Conservation (phyloP, 2,113 vertebrate genomes). For the Datnioides undecimradiatus region DNA sequence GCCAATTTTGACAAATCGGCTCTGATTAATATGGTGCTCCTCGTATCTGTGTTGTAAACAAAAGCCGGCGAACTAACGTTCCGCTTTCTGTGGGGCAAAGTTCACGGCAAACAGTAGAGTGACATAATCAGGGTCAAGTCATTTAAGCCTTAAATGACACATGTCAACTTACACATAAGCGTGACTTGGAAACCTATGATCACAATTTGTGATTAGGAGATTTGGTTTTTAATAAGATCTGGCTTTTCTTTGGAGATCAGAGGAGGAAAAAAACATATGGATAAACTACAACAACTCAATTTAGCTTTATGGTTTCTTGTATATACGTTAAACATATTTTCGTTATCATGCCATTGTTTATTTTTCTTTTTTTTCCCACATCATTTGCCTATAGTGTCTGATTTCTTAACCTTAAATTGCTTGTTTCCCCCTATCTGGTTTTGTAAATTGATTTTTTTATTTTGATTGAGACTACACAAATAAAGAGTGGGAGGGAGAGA, state of each 20-base stretch:
- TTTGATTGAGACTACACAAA: background rate
- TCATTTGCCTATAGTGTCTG: background rate
- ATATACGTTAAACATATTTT: background rate
- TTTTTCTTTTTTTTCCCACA: background rate
- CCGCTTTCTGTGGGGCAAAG: slow-evolving; percentile 78
- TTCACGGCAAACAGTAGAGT: slow-evolving; percentile 35
- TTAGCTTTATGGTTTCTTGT: background rate
- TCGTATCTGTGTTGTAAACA: slow-evolving; percentile 37
- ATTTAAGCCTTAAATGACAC: background rate
- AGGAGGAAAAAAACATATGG: background rate
- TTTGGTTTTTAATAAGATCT: background rate
- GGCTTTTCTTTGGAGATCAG: background rate
- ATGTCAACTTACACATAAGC: background rate
- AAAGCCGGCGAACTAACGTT: slow-evolving; percentile 52
- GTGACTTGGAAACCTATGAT: background rate
- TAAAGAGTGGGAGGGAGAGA: background rate
- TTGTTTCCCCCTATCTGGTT: background rate
- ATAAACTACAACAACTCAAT: background rate
- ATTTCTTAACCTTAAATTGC: background rate
- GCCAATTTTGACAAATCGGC: slow-evolving; percentile 2
- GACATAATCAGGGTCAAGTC: background rate
- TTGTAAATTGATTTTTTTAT: background rate
- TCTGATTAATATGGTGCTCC: slow-evolving; percentile 3
- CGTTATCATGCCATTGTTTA: background rate
- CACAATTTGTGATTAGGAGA: background rate